Percentiles rank a stretch among this genome's conserved stretches.
Evolutionary conservation across 1,140 invertebrate genomes (phyloP).

Genomic region (Samia ricini): DNA sequence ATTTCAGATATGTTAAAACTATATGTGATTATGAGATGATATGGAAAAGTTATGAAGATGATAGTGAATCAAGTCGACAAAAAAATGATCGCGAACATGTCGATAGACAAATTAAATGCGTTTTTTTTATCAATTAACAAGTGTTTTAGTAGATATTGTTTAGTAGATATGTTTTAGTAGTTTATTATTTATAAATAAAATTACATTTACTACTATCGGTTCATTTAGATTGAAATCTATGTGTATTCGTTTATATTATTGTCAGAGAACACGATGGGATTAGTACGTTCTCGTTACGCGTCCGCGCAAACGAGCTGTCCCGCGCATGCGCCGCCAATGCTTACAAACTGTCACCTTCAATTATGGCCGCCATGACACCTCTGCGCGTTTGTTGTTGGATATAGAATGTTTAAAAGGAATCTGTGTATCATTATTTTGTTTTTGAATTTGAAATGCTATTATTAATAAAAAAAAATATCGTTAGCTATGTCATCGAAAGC

Average conservation of each 20-base stretch:
- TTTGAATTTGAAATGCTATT: conserved; percentile 1
- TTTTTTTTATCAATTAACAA: too few relatives aligned
- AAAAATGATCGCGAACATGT: too few relatives aligned
- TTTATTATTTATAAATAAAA: conserved; percentile 39
- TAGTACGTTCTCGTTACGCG: conserved; percentile 55
- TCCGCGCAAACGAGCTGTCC: conserved; percentile 8
- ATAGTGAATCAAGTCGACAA: too few relatives aligned
- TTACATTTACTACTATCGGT: conserved; percentile 23
- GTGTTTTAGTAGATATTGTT: too few relatives aligned
- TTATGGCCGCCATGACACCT: conserved; percentile 70
- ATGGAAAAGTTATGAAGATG: too few relatives aligned
- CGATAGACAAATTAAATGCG: too few relatives aligned
- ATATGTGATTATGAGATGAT: too few relatives aligned
- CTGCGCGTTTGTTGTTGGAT: conserved; percentile 62
- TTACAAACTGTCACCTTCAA: conserved; percentile 65
- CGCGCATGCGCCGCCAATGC: conserved; percentile 40
- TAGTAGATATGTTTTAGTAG: too few relatives aligned
- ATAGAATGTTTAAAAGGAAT: conserved; percentile 51
- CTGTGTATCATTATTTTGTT: conserved; percentile 17
- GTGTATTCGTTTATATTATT: conserved; percentile 37
- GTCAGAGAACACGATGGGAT: conserved; percentile 51
- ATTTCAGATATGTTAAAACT: too few relatives aligned
- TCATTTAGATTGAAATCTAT: too few relatives aligned
- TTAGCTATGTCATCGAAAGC: too few relatives aligned
- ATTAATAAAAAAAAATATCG: too few relatives aligned